These are phyloP conservation scores for Oreochromis mossambicus DNA, from an alignment of 2,797 vertebrate species.

Conservation along the genomic window DNA sequence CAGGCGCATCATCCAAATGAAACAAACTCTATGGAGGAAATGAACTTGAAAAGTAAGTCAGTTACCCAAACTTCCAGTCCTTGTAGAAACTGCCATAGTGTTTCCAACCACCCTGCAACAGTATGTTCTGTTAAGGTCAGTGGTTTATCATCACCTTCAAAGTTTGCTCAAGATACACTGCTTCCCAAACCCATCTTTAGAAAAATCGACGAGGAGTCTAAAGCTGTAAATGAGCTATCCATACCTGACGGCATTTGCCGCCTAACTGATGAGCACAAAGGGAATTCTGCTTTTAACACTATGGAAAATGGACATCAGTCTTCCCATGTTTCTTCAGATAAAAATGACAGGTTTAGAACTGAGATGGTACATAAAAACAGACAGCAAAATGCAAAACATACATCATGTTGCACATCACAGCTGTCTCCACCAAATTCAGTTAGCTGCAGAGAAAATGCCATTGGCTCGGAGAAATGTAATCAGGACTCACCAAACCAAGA, in stretches of 20 bases:
- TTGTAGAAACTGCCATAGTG: neutral
- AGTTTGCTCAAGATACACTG: conserved; percentile 2
- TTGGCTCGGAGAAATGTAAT: conserved; percentile 14
- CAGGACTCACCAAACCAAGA: conserved; percentile 71
- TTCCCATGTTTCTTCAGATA: conserved; percentile 2
- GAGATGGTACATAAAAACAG: neutral
- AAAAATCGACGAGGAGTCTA: conserved; percentile 4
- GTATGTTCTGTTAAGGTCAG: neutral
- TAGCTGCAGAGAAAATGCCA: neutral
- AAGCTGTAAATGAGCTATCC: neutral
- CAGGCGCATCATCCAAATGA: neutral
- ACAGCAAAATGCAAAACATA: neutral
- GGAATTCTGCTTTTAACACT: neutral
- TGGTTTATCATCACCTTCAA: neutral
- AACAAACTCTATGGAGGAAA: conserved; percentile 1
- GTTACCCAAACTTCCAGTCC: neutral
- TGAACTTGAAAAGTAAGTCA: neutral
- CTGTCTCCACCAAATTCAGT: neutral
- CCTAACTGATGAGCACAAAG: neutral
- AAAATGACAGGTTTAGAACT: neutral
- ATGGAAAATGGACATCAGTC: neutral
- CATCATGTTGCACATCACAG: neutral
- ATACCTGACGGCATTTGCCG: neutral
- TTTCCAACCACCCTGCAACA: neutral
- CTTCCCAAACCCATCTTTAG: neutral